phyloP scores from a whole-genome alignment of 92 coral and sea anemone species.

The Zoanthus solanderi region DNA sequence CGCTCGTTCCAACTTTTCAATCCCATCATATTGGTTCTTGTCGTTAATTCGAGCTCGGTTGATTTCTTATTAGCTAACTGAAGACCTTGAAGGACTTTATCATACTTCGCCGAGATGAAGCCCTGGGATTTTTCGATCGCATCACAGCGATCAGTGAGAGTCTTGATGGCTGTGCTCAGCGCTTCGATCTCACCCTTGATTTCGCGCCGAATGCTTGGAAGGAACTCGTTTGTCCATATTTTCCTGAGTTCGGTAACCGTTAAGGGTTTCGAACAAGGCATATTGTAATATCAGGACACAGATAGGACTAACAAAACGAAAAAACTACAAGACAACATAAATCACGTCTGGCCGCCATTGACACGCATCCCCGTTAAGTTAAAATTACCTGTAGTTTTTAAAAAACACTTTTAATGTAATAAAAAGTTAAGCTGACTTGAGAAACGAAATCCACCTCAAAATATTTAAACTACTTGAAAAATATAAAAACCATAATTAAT shows the following conservation, averaged over 20 bases:
- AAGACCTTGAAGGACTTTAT: background rate
- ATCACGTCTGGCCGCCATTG: slow-evolving; percentile 11
- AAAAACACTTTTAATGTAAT: too few relatives aligned
- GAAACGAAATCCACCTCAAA: too few relatives aligned
- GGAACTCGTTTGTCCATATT: slow-evolving; percentile 45
- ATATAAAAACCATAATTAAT: too few relatives aligned
- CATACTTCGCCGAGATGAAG: slow-evolving; percentile 32
- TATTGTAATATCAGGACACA: background rate
- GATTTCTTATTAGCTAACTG: background rate
- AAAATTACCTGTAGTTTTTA: too few relatives aligned
- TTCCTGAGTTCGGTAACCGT: slow-evolving; percentile 2
- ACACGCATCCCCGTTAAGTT: background rate
- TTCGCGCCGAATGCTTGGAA: slow-evolving; percentile 26
- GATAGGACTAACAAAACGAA: slow-evolving; percentile 6
- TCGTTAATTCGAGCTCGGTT: background rate
- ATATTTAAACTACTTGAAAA: too few relatives aligned
- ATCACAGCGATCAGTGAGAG: slow-evolving; percentile 16
- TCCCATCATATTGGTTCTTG: background rate
- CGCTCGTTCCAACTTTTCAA: background rate
- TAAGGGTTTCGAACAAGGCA: slow-evolving; percentile 1
- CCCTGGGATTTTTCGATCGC: slow-evolving; percentile 31
- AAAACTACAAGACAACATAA: slow-evolving; percentile 1
- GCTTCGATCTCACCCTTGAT: slow-evolving; percentile 20
- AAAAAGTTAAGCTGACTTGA: too few relatives aligned
- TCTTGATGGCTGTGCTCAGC: slow-evolving; percentile 25